Conservation (phyloP, 2,113 vertebrate genomes). For the Phyllopteryx taeniolatus region DNA sequence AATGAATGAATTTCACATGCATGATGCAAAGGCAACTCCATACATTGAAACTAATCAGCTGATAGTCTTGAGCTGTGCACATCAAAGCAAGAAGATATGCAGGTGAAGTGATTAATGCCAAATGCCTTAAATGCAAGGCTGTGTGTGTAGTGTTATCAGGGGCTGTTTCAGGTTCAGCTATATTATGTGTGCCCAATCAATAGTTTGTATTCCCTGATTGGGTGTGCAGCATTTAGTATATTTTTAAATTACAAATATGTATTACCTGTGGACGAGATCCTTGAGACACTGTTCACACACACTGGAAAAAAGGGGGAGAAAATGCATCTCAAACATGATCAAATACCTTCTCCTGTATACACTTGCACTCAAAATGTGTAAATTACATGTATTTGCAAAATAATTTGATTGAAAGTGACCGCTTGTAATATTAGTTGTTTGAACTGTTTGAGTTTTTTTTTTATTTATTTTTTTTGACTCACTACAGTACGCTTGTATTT, state of each 20-base stretch:
- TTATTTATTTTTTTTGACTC: not conserved
- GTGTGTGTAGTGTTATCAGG: too few relatives aligned
- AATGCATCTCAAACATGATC: not conserved
- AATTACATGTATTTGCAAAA: not conserved
- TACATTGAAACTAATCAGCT: not conserved
- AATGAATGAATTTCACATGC: not conserved
- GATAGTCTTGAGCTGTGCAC: too few relatives aligned
- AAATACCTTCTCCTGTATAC: not conserved
- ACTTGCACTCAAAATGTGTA: not conserved
- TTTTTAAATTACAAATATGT: not conserved
- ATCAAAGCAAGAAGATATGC: too few relatives aligned
- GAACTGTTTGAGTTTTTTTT: not conserved
- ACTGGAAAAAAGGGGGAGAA: constrained; percentile 24
- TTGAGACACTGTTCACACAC: constrained; percentile 60
- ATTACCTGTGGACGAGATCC: constrained; percentile 57
- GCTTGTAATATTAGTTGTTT: not conserved
- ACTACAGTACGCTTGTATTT: not conserved
- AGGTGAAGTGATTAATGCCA: too few relatives aligned
- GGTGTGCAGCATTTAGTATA: not conserved
- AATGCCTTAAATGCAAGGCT: too few relatives aligned
- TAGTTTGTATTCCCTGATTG: not conserved
- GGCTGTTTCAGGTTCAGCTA: not conserved
- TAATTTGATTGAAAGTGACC: not conserved
- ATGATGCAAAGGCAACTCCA: not conserved
- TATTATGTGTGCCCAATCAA: not conserved